Base-by-base conservation (phyloP, 23 tunicate genomes). In the Trididemnum clinides region DNA sequence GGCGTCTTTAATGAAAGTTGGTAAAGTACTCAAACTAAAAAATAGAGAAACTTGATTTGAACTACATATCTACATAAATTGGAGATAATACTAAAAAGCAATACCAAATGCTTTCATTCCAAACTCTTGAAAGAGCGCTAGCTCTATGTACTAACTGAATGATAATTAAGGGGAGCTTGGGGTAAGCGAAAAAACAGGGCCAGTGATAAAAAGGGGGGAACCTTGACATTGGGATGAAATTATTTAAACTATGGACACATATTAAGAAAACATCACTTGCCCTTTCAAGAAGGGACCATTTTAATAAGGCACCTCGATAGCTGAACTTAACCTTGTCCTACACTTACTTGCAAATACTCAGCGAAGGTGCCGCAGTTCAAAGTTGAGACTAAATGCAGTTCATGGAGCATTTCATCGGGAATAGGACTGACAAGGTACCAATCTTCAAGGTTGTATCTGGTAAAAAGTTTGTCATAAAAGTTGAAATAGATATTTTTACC, bases 371-470 rank as follows among this genome's bases (percentile, higher is more conserved):
- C 97, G 37, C 97, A 92, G 18, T 72, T 33, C 63, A 92, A 51
- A 6, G 82, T 50, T 4, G 74, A 27, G n/a, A 84, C 83, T 7
- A 70, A 51, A 30, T 87, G 86, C 27, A 92, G 83, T 66, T 84
- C 83, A 36, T 87, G 86, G 15, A 88, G 64, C 89, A 92, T 92
- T 58, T 87, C 92, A 12, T 87, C 92, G 3, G 97, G 97, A 5
- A 92, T 85, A 1, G 97, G 97, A 77, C 91, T 92, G 12, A 92
- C 97, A 1, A 92, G 88, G 58, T 92, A 92, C 97, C 97, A 92
- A 51, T 92, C 97, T 57, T 92, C 97, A 59, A 92, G 39, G 33
- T 87, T 92, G 65, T 92, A 92, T 58, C 97, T 92, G 77, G 10
- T 51, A 73, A 5, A 62, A 62, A 62, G 25, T 62, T 62, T 62